These are phyloP conservation scores for Parus major DNA, from an alignment of 2,113 vertebrate species.

Conservation along the genomic window DNA sequence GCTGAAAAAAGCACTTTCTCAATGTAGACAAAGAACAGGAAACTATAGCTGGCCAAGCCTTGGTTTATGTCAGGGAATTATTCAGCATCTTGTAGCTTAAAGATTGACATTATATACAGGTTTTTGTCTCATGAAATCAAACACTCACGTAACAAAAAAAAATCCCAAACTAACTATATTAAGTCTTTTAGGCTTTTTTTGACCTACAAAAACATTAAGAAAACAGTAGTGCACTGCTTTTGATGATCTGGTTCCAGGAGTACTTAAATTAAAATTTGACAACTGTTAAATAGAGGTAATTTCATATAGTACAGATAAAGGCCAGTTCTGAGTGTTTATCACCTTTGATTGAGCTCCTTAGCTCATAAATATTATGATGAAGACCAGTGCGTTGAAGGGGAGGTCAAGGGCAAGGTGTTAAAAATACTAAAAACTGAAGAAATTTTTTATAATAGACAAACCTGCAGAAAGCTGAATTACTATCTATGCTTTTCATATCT, in stretches of 20 bases:
- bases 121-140: neutral
- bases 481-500: neutral
- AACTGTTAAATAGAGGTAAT: neutral
- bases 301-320: neutral
- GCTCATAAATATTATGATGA: neutral
- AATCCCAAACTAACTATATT: neutral
- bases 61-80: neutral
- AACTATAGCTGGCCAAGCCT: neutral
- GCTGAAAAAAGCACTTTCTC: neutral
- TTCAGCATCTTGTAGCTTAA: neutral
- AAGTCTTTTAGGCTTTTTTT: neutral
- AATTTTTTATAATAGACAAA: neutral
- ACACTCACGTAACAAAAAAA: neutral
- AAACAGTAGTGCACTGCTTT: neutral
- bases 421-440: neutral
- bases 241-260: neutral
- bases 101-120: neutral
- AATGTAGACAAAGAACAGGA: neutral
- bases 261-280: neutral
- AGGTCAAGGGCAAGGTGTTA: neutral
- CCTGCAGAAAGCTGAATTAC: neutral
- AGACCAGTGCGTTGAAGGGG: neutral
- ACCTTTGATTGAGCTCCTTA: neutral
- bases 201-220: neutral
- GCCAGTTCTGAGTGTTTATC: neutral